Evolutionary conservation across 2,113 vertebrate species (phyloP).

Genomic region (Salvelinus sp.): DNA sequence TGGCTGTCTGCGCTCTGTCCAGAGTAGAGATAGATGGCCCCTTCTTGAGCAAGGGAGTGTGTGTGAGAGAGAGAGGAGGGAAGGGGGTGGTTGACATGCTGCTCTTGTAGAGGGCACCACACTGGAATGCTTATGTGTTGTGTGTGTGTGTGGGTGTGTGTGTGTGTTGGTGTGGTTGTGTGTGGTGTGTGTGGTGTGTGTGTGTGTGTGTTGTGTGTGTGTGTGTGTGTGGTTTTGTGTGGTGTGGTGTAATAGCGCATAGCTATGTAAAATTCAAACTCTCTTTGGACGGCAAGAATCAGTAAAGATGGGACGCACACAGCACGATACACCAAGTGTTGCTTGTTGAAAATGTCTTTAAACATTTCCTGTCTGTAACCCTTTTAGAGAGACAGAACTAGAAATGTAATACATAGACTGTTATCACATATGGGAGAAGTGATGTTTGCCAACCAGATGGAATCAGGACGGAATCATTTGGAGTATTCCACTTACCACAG

Average conservation of each 20-base stretch:
- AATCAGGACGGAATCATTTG: too few relatives aligned
- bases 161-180: background rate
- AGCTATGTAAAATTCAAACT: slow-evolving; percentile 26
- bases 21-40: slow-evolving; percentile 17
- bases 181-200: background rate
- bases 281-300: slow-evolving; percentile 1
- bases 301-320: background rate
- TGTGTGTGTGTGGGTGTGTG: background rate
- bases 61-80: background rate
- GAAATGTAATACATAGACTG: too few relatives aligned
- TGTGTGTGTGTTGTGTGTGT: background rate
- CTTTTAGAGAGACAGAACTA: too few relatives aligned
- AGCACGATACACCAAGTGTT: background rate
- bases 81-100: background rate
- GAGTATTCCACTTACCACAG: too few relatives aligned
- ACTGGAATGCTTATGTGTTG: background rate
- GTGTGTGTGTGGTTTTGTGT: background rate
- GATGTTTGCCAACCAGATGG: too few relatives aligned
- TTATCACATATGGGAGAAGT: too few relatives aligned
- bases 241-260: background rate
- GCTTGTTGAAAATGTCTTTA: too few relatives aligned
- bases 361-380: too few relatives aligned
- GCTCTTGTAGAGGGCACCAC: background rate
- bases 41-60: background rate
- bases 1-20: slow-evolving; percentile 37